phyloP scores from a whole-genome alignment of 2,797 vertebrate species.

The Pseudomugil tenellus region DNA sequence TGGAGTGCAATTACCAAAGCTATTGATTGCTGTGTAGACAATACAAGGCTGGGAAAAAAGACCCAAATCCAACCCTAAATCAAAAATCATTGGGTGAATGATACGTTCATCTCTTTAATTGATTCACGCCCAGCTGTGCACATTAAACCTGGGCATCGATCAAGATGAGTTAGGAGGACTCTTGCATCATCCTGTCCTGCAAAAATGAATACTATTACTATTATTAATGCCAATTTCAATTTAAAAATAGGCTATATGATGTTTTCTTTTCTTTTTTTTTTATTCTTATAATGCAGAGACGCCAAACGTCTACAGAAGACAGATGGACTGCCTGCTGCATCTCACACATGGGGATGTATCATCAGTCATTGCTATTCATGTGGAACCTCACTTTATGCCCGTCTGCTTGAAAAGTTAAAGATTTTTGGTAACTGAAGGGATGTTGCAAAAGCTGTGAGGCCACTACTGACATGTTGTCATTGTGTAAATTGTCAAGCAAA shows the following conservation, averaged over 20 bases:
- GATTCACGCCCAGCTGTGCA: conserved; percentile 3
- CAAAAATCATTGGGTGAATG: conserved; percentile 42
- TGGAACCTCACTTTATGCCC: conserved; percentile 34
- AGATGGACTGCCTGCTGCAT: conserved; percentile 27
- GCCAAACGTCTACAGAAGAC: conserved; percentile 33
- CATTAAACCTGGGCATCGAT: neutral
- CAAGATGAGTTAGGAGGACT: neutral
- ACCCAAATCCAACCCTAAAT: conserved; percentile 40
- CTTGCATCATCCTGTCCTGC: neutral
- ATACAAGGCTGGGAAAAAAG: conserved; percentile 47
- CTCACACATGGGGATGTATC: conserved; percentile 14
- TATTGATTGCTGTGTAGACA: conserved; percentile 65
- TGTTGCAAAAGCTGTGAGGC: neutral
- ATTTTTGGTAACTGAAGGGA: conserved; percentile 1
- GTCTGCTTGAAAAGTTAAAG: conserved; percentile 17
- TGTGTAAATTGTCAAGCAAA: conserved; percentile 4
- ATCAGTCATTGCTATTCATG: conserved; percentile 41
- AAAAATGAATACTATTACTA: neutral
- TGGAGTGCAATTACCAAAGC: conserved; percentile 65
- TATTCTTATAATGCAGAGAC: conserved; percentile 14
- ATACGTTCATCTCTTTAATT: conserved; percentile 17
- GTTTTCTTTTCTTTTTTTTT: conserved; percentile 10
- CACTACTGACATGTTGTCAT: neutral
- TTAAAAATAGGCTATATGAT: conserved; percentile 1
- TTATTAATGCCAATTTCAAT: neutral